phyloP scores from a whole-genome alignment of 2,888 invertebrate species.

The Ochropleura leucogaster region DNA sequence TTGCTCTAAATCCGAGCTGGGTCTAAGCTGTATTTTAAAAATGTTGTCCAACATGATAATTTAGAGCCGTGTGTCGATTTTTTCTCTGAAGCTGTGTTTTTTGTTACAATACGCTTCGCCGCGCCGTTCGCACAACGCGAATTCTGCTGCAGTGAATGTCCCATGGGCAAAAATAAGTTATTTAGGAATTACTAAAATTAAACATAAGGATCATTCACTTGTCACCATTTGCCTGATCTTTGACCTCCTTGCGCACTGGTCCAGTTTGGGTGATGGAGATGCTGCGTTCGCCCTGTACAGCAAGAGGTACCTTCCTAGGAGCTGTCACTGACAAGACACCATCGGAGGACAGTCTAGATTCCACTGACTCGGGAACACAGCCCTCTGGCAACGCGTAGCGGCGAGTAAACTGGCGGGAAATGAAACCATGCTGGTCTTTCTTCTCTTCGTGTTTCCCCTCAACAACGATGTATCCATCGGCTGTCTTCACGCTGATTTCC shows the following conservation, averaged over 20 bases:
- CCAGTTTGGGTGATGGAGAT: conserved; percentile 92
- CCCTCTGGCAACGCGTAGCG: conserved; percentile 94
- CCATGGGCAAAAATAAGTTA: conserved; percentile 18
- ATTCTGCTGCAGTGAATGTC: no score
- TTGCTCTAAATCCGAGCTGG: no score
- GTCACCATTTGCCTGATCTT: conserved; percentile 86
- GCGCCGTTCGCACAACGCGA: no score
- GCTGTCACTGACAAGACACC: conserved; percentile 93
- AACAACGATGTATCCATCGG: conserved; percentile 92
- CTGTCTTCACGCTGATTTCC: conserved; percentile 93
- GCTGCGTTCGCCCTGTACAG: conserved; percentile 86
- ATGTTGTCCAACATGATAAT: no score
- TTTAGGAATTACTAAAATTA: conserved; percentile 23
- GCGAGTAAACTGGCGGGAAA: conserved; percentile 93
- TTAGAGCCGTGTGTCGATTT: no score
- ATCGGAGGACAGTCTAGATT: conserved; percentile 94
- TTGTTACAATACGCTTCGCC: no score
- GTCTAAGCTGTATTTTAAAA: no score
- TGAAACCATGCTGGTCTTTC: conserved; percentile 92
- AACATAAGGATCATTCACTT: conserved; percentile 55
- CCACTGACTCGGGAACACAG: conserved; percentile 92
- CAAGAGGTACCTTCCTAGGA: conserved; percentile 84
- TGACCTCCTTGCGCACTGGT: conserved; percentile 89
- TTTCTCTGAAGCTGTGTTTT: no score
- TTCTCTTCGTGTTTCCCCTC: conserved; percentile 95